Evolutionary conservation across 1,140 invertebrate genomes (phyloP).

Genomic region (Cheumatopsyche charites): DNA sequence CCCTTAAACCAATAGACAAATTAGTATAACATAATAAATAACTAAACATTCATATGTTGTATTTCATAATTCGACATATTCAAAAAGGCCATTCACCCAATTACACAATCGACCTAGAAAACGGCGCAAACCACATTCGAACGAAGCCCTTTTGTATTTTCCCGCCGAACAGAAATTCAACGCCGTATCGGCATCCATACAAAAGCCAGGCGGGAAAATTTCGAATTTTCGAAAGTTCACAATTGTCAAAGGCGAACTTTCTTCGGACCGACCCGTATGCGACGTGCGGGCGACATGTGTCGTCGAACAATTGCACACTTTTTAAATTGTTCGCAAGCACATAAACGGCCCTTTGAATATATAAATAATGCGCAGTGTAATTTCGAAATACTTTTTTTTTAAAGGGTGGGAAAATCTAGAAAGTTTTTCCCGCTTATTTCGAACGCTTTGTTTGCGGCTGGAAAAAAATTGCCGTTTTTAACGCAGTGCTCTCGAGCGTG

Average conservation of each 20-base stretch:
- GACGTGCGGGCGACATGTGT: neutral
- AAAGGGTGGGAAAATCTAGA: neutral
- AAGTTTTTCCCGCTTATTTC: too few species aligned
- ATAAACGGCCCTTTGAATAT: neutral
- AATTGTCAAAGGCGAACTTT: conserved; percentile 3
- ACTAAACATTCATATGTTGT: too few species aligned
- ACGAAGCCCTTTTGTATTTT: neutral
- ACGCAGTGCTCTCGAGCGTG: too few species aligned
- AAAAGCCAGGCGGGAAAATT: neutral
- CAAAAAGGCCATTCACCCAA: too few species aligned
- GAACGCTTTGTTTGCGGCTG: too few species aligned
- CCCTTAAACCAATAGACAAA: too few species aligned
- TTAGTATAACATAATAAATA: too few species aligned
- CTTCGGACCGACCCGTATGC: neutral
- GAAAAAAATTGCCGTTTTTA: too few species aligned
- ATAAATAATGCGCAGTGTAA: too few species aligned
- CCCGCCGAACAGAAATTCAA: neutral
- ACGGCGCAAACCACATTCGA: too few species aligned
- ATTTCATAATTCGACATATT: too few species aligned
- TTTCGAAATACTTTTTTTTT: conserved; percentile 4
- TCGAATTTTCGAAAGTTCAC: neutral
- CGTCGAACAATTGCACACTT: neutral
- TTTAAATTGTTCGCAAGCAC: neutral
- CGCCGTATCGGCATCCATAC: neutral
- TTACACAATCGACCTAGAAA: too few species aligned